Percentiles rank a stretch among this genome's conserved stretches.
Evolutionary conservation across 1,140 invertebrate genomes (phyloP).

Genomic region (Paraescarpia echinospica): DNA sequence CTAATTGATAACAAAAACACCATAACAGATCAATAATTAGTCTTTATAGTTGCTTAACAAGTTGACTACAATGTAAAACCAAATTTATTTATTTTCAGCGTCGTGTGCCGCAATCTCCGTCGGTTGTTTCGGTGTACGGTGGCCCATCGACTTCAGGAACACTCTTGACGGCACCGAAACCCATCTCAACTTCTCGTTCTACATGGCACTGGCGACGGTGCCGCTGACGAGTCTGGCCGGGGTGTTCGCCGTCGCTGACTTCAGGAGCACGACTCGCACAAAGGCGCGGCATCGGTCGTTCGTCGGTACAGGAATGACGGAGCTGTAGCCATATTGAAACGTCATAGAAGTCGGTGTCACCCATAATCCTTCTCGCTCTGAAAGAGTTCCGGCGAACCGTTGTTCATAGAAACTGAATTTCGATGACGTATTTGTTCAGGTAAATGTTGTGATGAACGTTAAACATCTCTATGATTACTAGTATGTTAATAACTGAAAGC

Average conservation of each 20-base stretch:
- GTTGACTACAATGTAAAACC: no score
- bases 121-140: slow-evolving; percentile 12
- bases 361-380: not conserved
- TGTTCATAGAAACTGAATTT: not conserved
- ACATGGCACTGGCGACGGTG: slow-evolving; percentile 15
- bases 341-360: not conserved
- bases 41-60: no score
- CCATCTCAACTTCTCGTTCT: slow-evolving; percentile 23
- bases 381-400: not conserved
- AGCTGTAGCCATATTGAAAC: not conserved
- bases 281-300: not conserved
- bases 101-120: slow-evolving; percentile 1
- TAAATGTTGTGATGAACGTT: no score
- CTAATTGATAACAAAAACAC: not conserved
- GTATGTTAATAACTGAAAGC: not conserved
- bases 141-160: slow-evolving; percentile 20
- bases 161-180: not conserved
- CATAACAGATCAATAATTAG: no score
- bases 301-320: not conserved
- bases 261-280: not conserved
- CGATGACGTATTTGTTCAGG: no score
- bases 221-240: slow-evolving; percentile 17
- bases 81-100: slow-evolving; percentile 16
- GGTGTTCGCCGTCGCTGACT: slow-evolving; percentile 14
- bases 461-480: not conserved